phyloP scores from a whole-genome alignment of 2,113 vertebrate species.

The Brachyistius frenatus region DNA sequence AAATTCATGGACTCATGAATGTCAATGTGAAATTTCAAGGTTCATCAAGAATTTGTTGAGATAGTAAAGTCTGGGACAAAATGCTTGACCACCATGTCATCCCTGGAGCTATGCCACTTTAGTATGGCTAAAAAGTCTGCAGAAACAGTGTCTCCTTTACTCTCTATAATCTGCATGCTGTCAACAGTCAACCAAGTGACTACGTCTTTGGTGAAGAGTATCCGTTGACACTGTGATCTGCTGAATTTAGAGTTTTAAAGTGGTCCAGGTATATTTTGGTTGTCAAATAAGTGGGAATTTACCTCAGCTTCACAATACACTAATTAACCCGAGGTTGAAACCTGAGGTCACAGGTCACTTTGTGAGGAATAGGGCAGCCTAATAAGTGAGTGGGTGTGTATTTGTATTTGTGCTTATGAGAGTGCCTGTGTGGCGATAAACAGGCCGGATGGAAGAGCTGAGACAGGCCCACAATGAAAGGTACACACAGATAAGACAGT shows the following conservation, averaged over 20 bases:
- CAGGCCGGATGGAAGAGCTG: conserved; percentile 29
- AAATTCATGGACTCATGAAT: too few relatives aligned
- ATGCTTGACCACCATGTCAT: too few relatives aligned
- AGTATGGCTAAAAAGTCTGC: too few relatives aligned
- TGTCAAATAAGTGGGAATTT: conserved; percentile 25
- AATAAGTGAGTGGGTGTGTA: conserved; percentile 46
- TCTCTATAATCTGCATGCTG: too few relatives aligned
- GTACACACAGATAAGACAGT: conserved; percentile 67
- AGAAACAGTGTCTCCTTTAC: too few relatives aligned
- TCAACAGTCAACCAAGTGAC: not conserved
- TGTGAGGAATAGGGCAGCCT: conserved; percentile 20
- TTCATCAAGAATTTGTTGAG: too few relatives aligned
- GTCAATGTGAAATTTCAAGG: too few relatives aligned
- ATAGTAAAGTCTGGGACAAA: too few relatives aligned
- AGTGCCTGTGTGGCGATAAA: conserved; percentile 69
- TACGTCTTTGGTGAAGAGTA: not conserved
- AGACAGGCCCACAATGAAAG: conserved; percentile 67
- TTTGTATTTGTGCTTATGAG: conserved; percentile 69
- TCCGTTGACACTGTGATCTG: not conserved
- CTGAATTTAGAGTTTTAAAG: not conserved
- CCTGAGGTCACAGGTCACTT: conserved; percentile 60
- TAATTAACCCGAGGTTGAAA: conserved; percentile 54
- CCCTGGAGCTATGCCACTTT: too few relatives aligned
- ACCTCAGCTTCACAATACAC: conserved; percentile 24
- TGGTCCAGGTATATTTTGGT: conserved; percentile 7